Base-by-base conservation (phyloP, 2,888 invertebrate genomes). In the Polymixis flavicincta region DNA sequence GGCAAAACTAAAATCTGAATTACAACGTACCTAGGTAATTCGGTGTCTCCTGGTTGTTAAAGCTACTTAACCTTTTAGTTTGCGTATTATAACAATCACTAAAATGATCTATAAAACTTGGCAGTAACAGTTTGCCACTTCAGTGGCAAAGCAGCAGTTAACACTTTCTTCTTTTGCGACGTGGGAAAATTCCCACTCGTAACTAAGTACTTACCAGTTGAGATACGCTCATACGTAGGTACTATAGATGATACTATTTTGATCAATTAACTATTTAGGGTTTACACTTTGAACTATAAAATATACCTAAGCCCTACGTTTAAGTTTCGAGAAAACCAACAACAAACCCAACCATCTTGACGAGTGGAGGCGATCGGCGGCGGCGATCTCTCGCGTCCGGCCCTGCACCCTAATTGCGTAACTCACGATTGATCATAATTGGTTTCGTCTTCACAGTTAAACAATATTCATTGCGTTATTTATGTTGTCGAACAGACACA, bases 131-230 rank as follows among this genome's bases (percentile, higher is more conserved):
- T 32, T 71, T 57, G 50, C 25, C 8, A 66, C 50, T 70, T 63
- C 42, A 63, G 22, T 57, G 19, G 45, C 50, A 48, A 5, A 45
- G 37, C 22, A 45, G 48, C 37, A 54, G 60, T 55, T 65, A 64
- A 50, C 32, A 78, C 79, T 79, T 78, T 79, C 55, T 78, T 66
- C 65, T 79, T 55, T 66, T 66, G 54, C 73, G 25, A 37, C 14
- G 74, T 78, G 79, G 22, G 66, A 79, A 79, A 45, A 66, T 66
- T 66, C 74, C 54, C 79, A 74, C 45, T 45, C 22, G 19, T 42
- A 48, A 59, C 37, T 22, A 32, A 54, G 22, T 32, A 59, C 25
- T 19, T 37, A 48, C 19, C 48, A 28, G n/a, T 59, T 66, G 25
- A 25, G 9, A 17, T 59, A 60, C 17, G 17, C 45, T 52, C 68